These are phyloP conservation scores for Carassius gibelio DNA, from an alignment of 2,113 vertebrate genomes.

Conservation along the genomic window DNA sequence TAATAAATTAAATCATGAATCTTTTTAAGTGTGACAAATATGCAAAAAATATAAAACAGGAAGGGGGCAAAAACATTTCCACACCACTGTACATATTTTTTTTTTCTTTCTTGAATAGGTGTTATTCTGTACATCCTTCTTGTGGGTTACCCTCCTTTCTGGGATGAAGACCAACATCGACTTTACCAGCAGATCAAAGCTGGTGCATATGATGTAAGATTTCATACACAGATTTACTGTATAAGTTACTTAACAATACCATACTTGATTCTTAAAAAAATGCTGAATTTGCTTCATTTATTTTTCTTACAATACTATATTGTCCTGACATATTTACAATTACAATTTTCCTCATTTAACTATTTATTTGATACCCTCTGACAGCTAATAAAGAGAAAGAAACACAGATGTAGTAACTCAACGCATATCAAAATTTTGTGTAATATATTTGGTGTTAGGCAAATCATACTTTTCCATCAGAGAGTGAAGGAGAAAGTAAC, in stretches of 20 bases:
- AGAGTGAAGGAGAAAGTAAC: neutral
- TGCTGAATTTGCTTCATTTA: neutral
- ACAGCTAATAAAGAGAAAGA: neutral
- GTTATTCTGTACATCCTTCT: constrained; percentile 89
- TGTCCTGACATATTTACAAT: too few relatives aligned
- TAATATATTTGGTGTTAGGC: neutral
- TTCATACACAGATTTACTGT: neutral
- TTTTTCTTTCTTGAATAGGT: constrained; percentile 70
- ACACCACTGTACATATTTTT: neutral
- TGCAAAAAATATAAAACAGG: too few relatives aligned
- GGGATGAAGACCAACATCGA: constrained; percentile 90
- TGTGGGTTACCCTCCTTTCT: constrained; percentile 89
- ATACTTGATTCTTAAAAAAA: neutral
- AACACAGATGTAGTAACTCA: neutral
- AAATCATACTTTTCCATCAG: neutral
- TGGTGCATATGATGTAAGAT: constrained; percentile 85
- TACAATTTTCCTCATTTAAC: neutral
- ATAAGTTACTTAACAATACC: neutral
- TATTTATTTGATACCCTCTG: neutral
- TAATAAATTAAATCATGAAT: too few relatives aligned
- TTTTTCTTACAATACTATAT: neutral
- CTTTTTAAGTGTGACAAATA: too few relatives aligned
- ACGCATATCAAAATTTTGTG: neutral
- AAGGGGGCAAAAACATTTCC: too few relatives aligned
- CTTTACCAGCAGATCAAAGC: constrained; percentile 91